Conservation (phyloP, 2,797 vertebrate species). For the Apogon talboti region DNA sequence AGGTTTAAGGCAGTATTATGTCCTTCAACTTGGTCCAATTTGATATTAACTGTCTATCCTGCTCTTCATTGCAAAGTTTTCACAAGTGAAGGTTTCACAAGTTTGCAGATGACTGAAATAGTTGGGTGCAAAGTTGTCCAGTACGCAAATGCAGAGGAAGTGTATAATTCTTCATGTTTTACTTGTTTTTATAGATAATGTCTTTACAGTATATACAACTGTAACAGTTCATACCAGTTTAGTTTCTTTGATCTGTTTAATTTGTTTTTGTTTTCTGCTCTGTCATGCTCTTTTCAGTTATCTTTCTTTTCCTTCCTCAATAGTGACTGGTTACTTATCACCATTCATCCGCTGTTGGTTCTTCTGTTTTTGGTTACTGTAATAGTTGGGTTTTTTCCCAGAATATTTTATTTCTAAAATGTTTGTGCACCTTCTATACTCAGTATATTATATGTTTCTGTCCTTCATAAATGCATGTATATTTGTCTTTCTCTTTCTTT, state of each 20-base stretch:
- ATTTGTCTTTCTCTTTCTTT: too few relatives aligned
- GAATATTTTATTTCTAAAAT: neutral
- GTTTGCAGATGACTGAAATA: neutral
- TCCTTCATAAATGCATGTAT: too few relatives aligned
- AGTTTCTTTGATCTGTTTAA: neutral
- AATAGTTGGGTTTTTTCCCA: neutral
- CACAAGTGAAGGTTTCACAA: neutral
- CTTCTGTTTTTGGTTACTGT: neutral
- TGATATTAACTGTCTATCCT: neutral
- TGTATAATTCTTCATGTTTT: neutral
- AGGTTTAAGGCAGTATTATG: too few relatives aligned
- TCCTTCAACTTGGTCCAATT: too few relatives aligned
- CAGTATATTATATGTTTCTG: too few relatives aligned
- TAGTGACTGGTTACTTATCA: neutral
- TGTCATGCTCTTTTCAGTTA: slow-evolving; percentile 23
- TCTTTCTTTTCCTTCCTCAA: slow-evolving; percentile 41
- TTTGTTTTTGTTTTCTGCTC: slow-evolving; percentile 12
- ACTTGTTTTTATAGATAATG: neutral
- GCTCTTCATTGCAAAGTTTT: neutral
- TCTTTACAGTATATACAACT: neutral
- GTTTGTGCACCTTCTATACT: neutral
- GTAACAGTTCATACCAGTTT: neutral
- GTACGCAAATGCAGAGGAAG: neutral
- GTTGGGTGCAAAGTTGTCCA: neutral
- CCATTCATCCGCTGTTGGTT: neutral